phyloP scores from a whole-genome alignment of 2,888 invertebrate species.

The Lasioglossum figueresi region DNA sequence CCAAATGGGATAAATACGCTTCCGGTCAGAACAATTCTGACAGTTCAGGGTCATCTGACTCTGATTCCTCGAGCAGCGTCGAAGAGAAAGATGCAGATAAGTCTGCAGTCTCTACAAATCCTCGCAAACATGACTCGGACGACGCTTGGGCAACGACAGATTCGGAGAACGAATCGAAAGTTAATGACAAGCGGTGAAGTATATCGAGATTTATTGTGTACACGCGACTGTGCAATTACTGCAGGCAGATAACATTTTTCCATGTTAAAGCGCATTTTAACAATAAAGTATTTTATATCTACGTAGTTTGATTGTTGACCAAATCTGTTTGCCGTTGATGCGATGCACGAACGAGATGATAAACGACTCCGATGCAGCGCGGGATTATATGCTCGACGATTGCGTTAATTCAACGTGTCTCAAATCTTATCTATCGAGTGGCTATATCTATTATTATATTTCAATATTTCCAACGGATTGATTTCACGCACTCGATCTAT shows the following conservation, averaged over 20 bases:
- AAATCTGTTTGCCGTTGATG: background rate
- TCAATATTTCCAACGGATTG: conserved; percentile 20
- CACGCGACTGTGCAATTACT: background rate
- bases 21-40: conserved; percentile 27
- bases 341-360: background rate
- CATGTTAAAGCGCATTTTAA: conserved; percentile 2
- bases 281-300: conserved; percentile 46
- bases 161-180: conserved; percentile 43
- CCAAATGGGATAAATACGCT: conserved; percentile 53
- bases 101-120: background rate
- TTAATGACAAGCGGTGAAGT: background rate
- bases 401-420: background rate
- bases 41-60: conserved; percentile 39
- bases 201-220: background rate
- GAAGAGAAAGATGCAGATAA: background rate
- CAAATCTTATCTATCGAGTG: conserved; percentile 6
- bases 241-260: conserved; percentile 1
- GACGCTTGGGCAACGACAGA: conserved; percentile 60
- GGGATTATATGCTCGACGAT: background rate
- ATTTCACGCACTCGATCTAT: background rate
- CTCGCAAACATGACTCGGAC: background rate
- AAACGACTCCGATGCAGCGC: background rate
- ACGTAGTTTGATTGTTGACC: background rate
- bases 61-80: conserved; percentile 41
- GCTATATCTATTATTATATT: conserved; percentile 13